These are phyloP conservation scores for Prolemur simus DNA, from an alignment of 2,113 vertebrate genomes.

Conservation along the genomic window DNA sequence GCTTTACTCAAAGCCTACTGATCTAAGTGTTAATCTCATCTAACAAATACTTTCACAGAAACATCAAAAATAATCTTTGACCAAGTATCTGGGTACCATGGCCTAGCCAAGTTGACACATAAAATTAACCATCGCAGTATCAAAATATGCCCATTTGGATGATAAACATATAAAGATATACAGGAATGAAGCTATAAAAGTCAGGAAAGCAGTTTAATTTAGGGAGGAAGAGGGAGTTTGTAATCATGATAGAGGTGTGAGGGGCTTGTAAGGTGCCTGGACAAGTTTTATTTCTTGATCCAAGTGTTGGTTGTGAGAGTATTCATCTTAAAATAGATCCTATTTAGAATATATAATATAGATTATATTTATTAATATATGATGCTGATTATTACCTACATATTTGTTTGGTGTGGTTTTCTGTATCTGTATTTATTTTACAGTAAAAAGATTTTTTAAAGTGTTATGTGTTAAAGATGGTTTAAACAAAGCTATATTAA, in stretches of 20 bases:
- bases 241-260: neutral
- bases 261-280: neutral
- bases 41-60: no score
- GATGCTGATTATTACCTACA: neutral
- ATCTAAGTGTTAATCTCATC: neutral
- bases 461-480: neutral
- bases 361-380: neutral
- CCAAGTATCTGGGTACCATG: neutral
- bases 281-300: conserved; percentile 18
- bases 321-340: neutral
- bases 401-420: neutral
- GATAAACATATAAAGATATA: neutral
- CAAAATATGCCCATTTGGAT: neutral
- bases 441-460: neutral
- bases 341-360: neutral
- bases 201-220: neutral
- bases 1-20: neutral
- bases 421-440: neutral
- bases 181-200: neutral
- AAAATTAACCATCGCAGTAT: neutral
- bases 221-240: neutral
- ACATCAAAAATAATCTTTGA: no score
- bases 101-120: neutral
- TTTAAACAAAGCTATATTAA: conserved; percentile 6
- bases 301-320: neutral